A percentile compares a stretch with the other conserved stretches of the same genome.
Evolutionary conservation across 2,113 vertebrate species (phyloP).

Genomic region (Crotalus viridis): DNA sequence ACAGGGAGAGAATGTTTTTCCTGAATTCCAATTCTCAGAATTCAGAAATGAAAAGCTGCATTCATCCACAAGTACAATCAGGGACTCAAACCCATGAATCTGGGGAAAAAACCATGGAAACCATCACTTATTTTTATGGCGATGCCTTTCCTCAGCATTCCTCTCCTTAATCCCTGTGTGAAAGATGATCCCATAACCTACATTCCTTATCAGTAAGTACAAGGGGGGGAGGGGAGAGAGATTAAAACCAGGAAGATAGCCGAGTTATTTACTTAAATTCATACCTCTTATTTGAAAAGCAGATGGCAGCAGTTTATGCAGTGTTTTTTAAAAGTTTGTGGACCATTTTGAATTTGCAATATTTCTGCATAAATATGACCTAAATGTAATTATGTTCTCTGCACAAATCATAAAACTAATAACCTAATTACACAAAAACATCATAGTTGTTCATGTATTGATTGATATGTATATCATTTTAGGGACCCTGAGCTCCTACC

Average conservation of each 20-base stretch:
- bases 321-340: background rate
- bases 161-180: background rate
- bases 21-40: background rate
- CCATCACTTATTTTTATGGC: background rate
- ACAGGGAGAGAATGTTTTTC: background rate
- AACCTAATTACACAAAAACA: background rate
- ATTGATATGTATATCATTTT: background rate
- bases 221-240: too few relatives aligned
- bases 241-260: background rate
- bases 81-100: background rate
- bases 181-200: background rate
- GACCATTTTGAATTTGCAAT: background rate
- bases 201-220: background rate
- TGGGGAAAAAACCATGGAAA: background rate
- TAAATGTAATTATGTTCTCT: background rate
- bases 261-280: background rate
- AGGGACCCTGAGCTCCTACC: background rate
- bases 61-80: background rate
- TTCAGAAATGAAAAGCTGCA: background rate
- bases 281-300: background rate
- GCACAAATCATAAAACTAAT: background rate
- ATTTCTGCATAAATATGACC: background rate
- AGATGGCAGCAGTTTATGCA: background rate
- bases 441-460: background rate
- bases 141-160: background rate